Percentiles rank a stretch among this genome's conserved stretches.
These are phyloP conservation scores for Altica lythri DNA, from an alignment of 2,888 invertebrate genomes.

Conservation along the genomic window DNA sequence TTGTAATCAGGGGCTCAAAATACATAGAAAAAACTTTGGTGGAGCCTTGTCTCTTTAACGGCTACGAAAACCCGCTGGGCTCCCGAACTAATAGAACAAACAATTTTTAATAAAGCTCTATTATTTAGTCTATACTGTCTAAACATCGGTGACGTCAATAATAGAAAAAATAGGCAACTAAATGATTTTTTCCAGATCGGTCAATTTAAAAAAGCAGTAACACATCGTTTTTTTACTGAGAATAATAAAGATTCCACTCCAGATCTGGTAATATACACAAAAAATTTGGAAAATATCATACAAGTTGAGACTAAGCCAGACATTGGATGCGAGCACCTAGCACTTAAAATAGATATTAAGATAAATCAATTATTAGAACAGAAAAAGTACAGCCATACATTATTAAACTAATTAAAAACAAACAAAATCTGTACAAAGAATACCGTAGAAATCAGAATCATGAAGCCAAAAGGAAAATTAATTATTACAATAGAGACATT, in stretches of 20 bases:
- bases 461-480: too few species aligned
- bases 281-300: slow-evolving; percentile 2
- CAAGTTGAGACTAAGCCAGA: background rate
- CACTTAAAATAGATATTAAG: too few species aligned
- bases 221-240: background rate
- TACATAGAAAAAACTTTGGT: too few species aligned
- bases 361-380: too few species aligned
- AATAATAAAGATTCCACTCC: slow-evolving; percentile 1
- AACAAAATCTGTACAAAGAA: too few species aligned
- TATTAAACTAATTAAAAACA: too few species aligned
- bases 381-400: too few species aligned
- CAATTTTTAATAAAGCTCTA: slow-evolving; percentile 3
- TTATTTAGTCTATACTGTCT: background rate
- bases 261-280: background rate
- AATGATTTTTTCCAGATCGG: background rate
- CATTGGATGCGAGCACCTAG: background rate
- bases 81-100: background rate
- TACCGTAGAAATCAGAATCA: too few species aligned
- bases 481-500: too few species aligned
- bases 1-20: too few species aligned
- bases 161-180: background rate
- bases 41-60: too few species aligned
- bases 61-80: too few species aligned
- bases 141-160: background rate
- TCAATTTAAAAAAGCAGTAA: slow-evolving; percentile 5